phyloP scores from a whole-genome alignment of 2,113 vertebrate genomes.

The Onychorhynchus coronatus region DNA sequence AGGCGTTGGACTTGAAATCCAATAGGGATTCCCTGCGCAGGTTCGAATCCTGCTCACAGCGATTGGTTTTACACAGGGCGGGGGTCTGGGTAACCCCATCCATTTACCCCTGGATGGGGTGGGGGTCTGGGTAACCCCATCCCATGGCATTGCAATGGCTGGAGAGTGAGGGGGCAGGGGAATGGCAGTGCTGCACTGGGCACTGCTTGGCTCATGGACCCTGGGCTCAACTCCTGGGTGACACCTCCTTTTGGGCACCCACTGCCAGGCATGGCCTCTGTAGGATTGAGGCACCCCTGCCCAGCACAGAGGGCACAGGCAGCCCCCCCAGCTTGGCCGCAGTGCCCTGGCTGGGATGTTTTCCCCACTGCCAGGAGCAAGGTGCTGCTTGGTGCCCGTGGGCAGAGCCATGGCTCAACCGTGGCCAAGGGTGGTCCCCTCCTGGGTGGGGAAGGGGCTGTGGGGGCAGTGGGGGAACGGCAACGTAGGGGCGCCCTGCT shows the following conservation, averaged over 20 bases:
- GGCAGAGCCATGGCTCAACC: too few relatives aligned
- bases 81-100: accelerated
- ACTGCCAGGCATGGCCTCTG: background rate
- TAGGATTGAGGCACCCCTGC: background rate
- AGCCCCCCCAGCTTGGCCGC: background rate
- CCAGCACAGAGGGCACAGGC: background rate
- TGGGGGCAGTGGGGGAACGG: accelerated
- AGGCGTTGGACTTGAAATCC: background rate
- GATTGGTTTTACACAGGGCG: accelerated
- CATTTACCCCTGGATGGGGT: accelerated
- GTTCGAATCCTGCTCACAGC: conserved; percentile 8
- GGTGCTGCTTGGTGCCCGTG: accelerated
- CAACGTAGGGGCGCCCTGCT: background rate
- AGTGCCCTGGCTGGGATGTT: accelerated
- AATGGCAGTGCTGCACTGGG: accelerated
- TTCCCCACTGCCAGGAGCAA: accelerated
- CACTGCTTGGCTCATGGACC: background rate
- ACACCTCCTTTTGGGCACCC: background rate
- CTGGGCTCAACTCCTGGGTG: background rate
- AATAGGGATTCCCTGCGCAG: background rate
- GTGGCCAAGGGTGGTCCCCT: background rate
- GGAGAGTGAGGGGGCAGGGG: too few relatives aligned
- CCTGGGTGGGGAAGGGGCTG: background rate
- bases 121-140: accelerated
- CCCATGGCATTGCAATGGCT: accelerated